phyloP scores from a whole-genome alignment of 2,888 invertebrate species.

The Dolichomitus sp. region DNA sequence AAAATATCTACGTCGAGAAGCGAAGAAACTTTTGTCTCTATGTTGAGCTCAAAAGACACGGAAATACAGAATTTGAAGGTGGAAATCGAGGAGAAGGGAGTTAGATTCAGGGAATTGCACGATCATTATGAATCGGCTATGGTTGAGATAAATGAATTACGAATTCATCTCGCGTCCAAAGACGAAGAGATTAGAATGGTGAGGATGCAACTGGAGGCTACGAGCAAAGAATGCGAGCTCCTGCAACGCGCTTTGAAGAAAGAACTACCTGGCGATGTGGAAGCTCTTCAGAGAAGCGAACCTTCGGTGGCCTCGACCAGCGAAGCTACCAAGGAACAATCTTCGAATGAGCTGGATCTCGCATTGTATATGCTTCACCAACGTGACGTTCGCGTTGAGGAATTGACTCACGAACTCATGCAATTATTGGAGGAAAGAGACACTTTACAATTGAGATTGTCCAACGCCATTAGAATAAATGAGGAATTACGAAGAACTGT shows the following conservation, averaged over 20 bases:
- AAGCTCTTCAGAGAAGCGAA: slow-evolving; percentile 47
- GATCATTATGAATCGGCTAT: slow-evolving; percentile 88
- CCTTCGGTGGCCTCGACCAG: slow-evolving; percentile 14
- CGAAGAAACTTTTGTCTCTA: background rate
- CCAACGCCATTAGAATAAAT: slow-evolving; percentile 92
- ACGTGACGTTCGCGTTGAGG: slow-evolving; percentile 94
- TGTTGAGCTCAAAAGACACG: background rate
- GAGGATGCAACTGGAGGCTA: slow-evolving; percentile 89
- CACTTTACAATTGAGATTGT: slow-evolving; percentile 93
- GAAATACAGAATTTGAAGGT: slow-evolving; percentile 92
- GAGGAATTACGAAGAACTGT: slow-evolving; percentile 88
- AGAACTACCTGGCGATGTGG: slow-evolving; percentile 65
- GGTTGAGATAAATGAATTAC: slow-evolving; percentile 88
- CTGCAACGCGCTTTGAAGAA: slow-evolving; percentile 79
- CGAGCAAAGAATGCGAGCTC: slow-evolving; percentile 88
- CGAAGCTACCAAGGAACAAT: slow-evolving; percentile 50
- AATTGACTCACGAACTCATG: slow-evolving; percentile 94
- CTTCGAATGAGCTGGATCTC: slow-evolving; percentile 90
- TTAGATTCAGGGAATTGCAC: slow-evolving; percentile 87
- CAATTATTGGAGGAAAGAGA: slow-evolving; percentile 94
- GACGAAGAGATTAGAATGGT: slow-evolving; percentile 91
- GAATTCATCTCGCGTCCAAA: slow-evolving; percentile 90
- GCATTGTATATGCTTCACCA: slow-evolving; percentile 95
- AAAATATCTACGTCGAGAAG: background rate
- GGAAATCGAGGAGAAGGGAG: slow-evolving; percentile 87